phyloP scores from a whole-genome alignment of 2,113 vertebrate species.

The Galbula dea region DNA sequence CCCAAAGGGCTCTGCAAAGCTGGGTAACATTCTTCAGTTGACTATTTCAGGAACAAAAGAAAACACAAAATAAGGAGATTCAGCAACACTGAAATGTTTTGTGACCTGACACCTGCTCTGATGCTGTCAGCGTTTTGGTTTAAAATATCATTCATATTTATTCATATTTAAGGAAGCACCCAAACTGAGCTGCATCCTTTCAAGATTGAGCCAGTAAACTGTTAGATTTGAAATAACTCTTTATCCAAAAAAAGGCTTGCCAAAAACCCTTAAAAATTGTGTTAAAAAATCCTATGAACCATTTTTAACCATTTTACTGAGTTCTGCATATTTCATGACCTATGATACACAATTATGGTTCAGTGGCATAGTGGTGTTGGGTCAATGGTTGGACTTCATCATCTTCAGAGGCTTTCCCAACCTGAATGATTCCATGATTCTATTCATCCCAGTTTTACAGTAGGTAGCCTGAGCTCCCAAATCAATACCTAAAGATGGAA shows the following conservation, averaged over 20 bases:
- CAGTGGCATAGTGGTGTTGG: too few species aligned
- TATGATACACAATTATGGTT: not conserved
- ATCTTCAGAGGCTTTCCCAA: too few species aligned
- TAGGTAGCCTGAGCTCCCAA: not conserved
- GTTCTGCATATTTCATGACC: not conserved
- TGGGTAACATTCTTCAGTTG: not conserved
- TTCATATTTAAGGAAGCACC: not conserved
- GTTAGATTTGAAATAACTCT: not conserved
- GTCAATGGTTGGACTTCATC: too few species aligned
- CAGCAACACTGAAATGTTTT: not conserved
- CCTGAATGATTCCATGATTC: too few species aligned
- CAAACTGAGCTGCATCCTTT: not conserved
- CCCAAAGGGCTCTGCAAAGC: not conserved
- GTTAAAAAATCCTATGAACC: not conserved
- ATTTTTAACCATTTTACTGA: not conserved
- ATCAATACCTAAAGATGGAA: not conserved
- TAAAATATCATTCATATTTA: not conserved
- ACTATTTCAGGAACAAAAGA: not conserved
- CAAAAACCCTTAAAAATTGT: not conserved
- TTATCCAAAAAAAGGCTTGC: not conserved
- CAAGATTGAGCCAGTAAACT: not conserved
- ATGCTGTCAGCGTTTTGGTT: not conserved
- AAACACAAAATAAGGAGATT: not conserved
- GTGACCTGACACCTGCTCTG: not conserved
- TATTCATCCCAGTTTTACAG: too few species aligned